Evolutionary conservation across 2,113 vertebrate species (phyloP).

Genomic region (Gavialis gangeticus): DNA sequence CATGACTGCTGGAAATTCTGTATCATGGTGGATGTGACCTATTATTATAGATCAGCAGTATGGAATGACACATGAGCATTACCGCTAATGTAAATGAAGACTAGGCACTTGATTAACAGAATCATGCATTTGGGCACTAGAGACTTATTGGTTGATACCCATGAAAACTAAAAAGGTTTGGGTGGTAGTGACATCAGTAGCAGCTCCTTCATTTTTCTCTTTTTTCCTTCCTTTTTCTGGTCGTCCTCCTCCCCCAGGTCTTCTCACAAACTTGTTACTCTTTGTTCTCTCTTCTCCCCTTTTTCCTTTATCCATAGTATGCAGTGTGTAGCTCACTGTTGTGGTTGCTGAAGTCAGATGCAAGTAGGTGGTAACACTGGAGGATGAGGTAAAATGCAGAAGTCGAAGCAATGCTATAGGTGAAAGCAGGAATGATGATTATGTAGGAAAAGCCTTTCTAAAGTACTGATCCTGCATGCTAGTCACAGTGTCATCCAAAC

Average conservation of each 20-base stretch:
- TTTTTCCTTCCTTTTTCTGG: not conserved
- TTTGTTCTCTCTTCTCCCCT: not conserved
- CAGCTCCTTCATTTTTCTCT: not conserved
- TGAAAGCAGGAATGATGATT: not conserved
- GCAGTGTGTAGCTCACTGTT: not conserved
- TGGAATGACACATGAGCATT: not conserved
- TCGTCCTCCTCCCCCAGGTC: not conserved
- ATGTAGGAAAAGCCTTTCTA: not conserved
- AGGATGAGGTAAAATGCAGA: not conserved
- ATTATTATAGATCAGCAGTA: not conserved
- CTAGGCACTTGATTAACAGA: not conserved
- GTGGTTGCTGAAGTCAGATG: not conserved
- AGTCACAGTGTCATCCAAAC: not conserved
- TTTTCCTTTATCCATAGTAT: not conserved
- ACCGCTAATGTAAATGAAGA: not conserved
- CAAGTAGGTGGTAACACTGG: not conserved
- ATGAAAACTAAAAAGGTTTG: slow-evolving; percentile 1
- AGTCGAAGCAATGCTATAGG: not conserved
- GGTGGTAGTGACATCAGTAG: not conserved
- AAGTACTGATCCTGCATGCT: not conserved
- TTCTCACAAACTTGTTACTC: not conserved
- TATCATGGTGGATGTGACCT: not conserved
- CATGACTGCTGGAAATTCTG: not conserved
- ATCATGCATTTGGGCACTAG: not conserved
- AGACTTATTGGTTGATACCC: not conserved